These are phyloP conservation scores for Pseudocheirus occidentalis DNA, from an alignment of 2,797 vertebrate genomes.

Conservation along the genomic window DNA sequence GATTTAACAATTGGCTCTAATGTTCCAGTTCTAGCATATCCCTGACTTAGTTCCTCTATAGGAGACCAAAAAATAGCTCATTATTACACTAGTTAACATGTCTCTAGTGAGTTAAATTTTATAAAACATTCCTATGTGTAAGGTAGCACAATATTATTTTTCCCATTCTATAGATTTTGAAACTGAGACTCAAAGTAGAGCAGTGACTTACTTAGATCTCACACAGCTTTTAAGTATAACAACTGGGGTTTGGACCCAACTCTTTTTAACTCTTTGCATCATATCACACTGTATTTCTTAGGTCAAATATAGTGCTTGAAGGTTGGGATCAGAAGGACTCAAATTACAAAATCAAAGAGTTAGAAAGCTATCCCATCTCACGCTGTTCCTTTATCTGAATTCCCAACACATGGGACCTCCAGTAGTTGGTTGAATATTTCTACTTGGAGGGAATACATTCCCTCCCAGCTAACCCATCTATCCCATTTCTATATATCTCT, in stretches of 20 bases:
- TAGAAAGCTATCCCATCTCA: not conserved
- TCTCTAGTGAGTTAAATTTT: not conserved
- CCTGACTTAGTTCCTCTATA: not conserved
- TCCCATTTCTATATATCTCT: not conserved
- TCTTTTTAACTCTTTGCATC: not conserved
- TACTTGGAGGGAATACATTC: not conserved
- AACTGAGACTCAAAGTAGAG: not conserved
- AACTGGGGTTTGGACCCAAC: not conserved
- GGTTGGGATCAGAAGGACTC: not conserved
- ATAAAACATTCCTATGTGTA: not conserved
- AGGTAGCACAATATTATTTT: not conserved
- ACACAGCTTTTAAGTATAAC: not conserved
- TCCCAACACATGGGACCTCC: not conserved
- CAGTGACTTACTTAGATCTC: not conserved
- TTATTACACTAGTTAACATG: not conserved
- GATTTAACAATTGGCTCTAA: not conserved
- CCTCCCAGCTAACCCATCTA: not conserved
- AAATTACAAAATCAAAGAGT: not conserved
- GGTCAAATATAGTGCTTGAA: not conserved
- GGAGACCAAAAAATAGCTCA: not conserved
- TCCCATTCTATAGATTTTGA: not conserved
- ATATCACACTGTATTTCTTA: not conserved
- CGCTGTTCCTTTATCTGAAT: too few relatives aligned
- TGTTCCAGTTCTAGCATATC: not conserved
- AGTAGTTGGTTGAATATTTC: not conserved